Conservation (phyloP, 2,797 vertebrate genomes). For the Synanceia verrucosa region DNA sequence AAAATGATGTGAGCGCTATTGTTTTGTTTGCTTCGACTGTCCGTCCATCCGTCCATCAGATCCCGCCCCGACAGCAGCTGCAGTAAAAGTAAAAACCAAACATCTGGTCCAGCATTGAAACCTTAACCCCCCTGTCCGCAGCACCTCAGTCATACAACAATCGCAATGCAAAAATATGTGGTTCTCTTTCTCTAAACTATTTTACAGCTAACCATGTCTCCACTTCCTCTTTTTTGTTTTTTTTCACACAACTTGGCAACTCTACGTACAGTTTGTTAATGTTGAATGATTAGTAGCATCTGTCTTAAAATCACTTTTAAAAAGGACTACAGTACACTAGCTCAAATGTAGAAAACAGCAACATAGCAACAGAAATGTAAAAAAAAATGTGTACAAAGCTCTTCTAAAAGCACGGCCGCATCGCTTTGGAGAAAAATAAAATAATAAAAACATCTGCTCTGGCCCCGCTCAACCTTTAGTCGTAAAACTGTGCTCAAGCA, state of each 20-base stretch:
- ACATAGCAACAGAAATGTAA: slow-evolving; percentile 27
- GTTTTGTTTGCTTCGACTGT: slow-evolving; percentile 12
- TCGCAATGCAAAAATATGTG: slow-evolving; percentile 80
- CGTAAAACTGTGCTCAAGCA: slow-evolving; percentile 43
- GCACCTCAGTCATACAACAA: slow-evolving; percentile 68
- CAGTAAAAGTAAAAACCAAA: slow-evolving; percentile 51
- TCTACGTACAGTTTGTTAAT: slow-evolving; percentile 72
- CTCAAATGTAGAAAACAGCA: slow-evolving; percentile 55
- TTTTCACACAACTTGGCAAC: slow-evolving; percentile 59
- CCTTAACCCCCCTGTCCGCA: slow-evolving; percentile 13
- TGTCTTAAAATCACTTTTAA: slow-evolving; percentile 55
- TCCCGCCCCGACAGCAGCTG: slow-evolving; percentile 23
- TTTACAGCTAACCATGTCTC: slow-evolving; percentile 63
- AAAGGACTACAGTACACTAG: slow-evolving; percentile 68
- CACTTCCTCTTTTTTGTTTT: slow-evolving; percentile 24
- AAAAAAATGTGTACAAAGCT: slow-evolving; percentile 45
- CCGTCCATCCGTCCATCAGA: slow-evolving; percentile 37
- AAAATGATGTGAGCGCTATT: slow-evolving; percentile 38
- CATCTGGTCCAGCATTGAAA: slow-evolving; percentile 61
- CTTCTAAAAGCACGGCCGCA: slow-evolving; percentile 18
- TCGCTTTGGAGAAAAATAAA: background rate
- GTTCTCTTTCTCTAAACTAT: slow-evolving; percentile 77
- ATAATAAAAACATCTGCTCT: slow-evolving; percentile 1
- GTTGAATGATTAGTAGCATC: slow-evolving; percentile 72
- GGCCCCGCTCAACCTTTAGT: slow-evolving; percentile 44